Percentiles rank a stretch among this genome's conserved stretches.
Conservation (phyloP, 2,113 vertebrate genomes). For the Paramormyrops kingsleyae region DNA sequence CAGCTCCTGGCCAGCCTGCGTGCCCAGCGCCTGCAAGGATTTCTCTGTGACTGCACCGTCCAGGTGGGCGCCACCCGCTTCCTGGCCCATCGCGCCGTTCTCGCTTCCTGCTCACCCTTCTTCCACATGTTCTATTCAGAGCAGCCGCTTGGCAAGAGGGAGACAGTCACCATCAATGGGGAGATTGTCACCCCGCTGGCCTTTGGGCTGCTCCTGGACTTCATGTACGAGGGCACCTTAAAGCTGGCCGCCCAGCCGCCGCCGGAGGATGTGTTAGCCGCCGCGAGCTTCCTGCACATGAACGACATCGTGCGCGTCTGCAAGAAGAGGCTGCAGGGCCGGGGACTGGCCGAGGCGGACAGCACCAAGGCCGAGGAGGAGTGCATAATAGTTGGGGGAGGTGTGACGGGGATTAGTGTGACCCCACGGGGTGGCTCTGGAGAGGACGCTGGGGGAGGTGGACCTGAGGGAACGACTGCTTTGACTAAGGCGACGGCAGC, state of each 20-base stretch:
- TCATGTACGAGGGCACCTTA: constrained; percentile 86
- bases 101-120: constrained; percentile 87
- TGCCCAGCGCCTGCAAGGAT: constrained; percentile 81
- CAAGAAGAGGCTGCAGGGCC: constrained; percentile 76
- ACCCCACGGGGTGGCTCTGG: constrained; percentile 1
- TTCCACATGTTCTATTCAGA: constrained; percentile 93
- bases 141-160: constrained; percentile 56
- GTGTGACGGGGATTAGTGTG: constrained; percentile 14
- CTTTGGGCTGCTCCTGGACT: constrained; percentile 82
- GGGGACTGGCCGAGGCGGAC: constrained; percentile 78
- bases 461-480: constrained; percentile 15
- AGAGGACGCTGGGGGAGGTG: constrained; percentile 6
- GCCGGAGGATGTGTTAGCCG: constrained; percentile 83
- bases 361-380: constrained; percentile 84
- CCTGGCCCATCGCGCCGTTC: constrained; percentile 78
- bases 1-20: constrained; percentile 77
- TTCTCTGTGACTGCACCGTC: constrained; percentile 87
- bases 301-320: constrained; percentile 91
- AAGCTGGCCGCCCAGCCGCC: constrained; percentile 69
- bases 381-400: background rate
- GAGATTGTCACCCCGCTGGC: constrained; percentile 86
- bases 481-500: constrained; percentile 25
- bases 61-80: constrained; percentile 76
- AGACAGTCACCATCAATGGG: constrained; percentile 72
- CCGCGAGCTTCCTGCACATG: constrained; percentile 93